phyloP scores from a whole-genome alignment of 2,888 invertebrate genomes.

The Polydrusus cervinus region DNA sequence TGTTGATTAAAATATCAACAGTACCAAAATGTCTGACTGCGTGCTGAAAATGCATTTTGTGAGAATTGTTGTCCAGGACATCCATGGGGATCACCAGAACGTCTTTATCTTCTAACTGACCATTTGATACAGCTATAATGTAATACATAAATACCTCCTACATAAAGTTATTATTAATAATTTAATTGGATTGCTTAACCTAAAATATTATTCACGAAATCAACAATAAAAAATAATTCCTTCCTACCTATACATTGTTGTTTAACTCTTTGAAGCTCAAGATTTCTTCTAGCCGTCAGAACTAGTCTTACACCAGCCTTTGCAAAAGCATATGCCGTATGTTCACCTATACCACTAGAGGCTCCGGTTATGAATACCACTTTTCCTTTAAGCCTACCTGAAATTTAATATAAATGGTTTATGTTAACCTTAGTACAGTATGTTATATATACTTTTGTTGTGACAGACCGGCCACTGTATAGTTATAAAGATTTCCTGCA shows the following conservation, averaged over 20 bases:
- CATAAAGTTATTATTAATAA: too few relatives aligned
- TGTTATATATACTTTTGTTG: too few relatives aligned
- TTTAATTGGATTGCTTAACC: too few relatives aligned
- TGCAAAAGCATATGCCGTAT: constrained; percentile 80
- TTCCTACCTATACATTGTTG: constrained; percentile 75
- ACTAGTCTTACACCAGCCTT: constrained; percentile 79
- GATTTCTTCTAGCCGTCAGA: constrained; percentile 78
- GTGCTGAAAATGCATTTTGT: constrained; percentile 76
- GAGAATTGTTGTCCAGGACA: constrained; percentile 75
- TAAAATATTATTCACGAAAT: too few relatives aligned
- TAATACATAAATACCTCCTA: constrained; percentile 1
- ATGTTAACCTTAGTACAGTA: too few relatives aligned
- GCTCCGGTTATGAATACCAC: constrained; percentile 91
- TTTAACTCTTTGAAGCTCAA: constrained; percentile 80
- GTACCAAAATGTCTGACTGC: constrained; percentile 81
- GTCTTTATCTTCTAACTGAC: constrained; percentile 74
- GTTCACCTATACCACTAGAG: constrained; percentile 88
- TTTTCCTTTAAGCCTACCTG: constrained; percentile 73
- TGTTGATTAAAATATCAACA: constrained; percentile 86
- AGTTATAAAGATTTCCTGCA: too few relatives aligned
- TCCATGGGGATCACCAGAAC: constrained; percentile 82
- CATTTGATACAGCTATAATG: constrained; percentile 67
- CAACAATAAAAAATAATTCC: too few relatives aligned
- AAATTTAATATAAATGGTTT: constrained; percentile 30
- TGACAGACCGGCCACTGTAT: too few relatives aligned